Evolutionary conservation across 2,888 invertebrate species (phyloP).

Genomic region (Hyalella azteca): DNA sequence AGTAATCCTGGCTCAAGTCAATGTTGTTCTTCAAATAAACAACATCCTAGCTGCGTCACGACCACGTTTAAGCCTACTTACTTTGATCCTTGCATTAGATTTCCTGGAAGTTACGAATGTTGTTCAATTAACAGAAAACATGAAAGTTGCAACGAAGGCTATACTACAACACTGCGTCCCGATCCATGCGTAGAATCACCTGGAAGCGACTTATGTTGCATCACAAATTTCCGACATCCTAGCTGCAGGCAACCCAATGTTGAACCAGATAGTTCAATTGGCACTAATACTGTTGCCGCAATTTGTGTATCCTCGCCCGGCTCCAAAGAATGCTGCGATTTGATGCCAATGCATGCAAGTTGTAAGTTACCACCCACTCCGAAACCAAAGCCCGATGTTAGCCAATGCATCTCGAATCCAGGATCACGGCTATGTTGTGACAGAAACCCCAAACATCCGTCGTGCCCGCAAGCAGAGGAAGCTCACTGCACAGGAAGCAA

Average conservation of each 20-base stretch:
- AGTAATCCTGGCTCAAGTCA: conserved; percentile 38
- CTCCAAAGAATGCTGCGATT: conserved; percentile 42
- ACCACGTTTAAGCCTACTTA: conserved; percentile 34
- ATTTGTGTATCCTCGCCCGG: conserved; percentile 35
- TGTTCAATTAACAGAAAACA: conserved; percentile 29
- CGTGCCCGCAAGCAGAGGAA: conserved; percentile 20
- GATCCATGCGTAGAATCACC: conserved; percentile 33
- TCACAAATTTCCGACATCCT: conserved; percentile 22
- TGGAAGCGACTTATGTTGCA: conserved; percentile 35
- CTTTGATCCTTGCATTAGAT: not conserved
- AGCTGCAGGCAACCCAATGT: conserved; percentile 18
- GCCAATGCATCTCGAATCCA: conserved; percentile 42
- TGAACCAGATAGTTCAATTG: conserved; percentile 32
- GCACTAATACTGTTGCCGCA: conserved; percentile 24
- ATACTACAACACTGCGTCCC: conserved; percentile 26
- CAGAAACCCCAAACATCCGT: conserved; percentile 33
- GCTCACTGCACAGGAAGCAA: conserved; percentile 5
- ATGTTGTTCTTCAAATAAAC: conserved; percentile 60
- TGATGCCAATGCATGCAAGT: conserved; percentile 33
- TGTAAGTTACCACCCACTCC: conserved; percentile 39
- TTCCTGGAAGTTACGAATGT: conserved; percentile 21
- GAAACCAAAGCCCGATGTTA: conserved; percentile 26
- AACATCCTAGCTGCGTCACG: conserved; percentile 62
- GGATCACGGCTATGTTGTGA: conserved; percentile 42
- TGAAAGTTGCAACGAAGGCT: conserved; percentile 17